Evolutionary conservation across 1,140 invertebrate species (phyloP), one percentile per base, ranked within the genome.

Genomic region (Cydia pomonella): DNA sequence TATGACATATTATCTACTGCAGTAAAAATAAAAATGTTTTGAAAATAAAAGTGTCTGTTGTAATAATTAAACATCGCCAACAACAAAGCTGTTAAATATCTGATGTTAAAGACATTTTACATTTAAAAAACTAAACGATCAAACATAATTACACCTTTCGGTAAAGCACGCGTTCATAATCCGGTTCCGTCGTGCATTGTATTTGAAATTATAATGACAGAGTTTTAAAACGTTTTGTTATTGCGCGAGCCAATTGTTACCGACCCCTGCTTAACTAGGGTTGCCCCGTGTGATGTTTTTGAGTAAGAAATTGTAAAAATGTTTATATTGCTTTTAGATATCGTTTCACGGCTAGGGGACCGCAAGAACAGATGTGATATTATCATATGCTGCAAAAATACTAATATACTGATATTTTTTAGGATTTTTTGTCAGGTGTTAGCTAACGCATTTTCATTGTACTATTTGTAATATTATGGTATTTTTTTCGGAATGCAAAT

Each of bases 91-190:
- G 21, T 50, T 50, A 59, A n/a, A 59, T 59, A 23, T 59, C 9
- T 23, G 53, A 10, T 59, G 18, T 23, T 59, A 7, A 59, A 9
- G 21, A 23, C 5, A 59, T 59, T 23, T 59, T 23, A 53, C 16
- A 53, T 16, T 53, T 7, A 38, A 29, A 66, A 69, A 69, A 50
- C 21, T 33, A 18, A 33, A 33, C 64, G 25, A 72, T 72, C 12
- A 72, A 72, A 72, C 18, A 2, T 72, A 72, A 72, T 72, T 44
- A 41, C 71, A 72, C 71, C 71, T 72, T 72, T 72, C 41, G 10
- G 18, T 23, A 5, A 1, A n/a, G 29, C 64, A 69, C 64, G 64
- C 64, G 64, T 18, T 33, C 16, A 18, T 69, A 69, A 69, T 69
- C 64, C 27, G 27, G 64, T 66, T 66, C 27, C 27, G 62, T 0